Conservation (phyloP, 2,797 vertebrate genomes). For the Streptopelia turtur region DNA sequence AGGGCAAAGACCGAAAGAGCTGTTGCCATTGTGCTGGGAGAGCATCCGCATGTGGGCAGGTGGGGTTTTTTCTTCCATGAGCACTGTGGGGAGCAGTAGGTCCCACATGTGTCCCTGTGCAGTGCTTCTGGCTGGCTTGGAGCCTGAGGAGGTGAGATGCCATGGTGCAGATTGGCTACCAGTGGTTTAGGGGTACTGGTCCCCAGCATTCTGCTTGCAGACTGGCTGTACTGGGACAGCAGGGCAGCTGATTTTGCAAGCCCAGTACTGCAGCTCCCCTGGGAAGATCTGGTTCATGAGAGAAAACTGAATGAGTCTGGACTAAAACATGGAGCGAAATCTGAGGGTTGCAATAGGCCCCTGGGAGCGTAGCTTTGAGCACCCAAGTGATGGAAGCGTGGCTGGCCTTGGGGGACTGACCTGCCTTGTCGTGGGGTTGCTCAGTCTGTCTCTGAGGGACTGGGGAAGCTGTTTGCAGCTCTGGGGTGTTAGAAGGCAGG, state of each 20-base stretch:
- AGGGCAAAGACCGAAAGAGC: neutral
- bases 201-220: fast-evolving
- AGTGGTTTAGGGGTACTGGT: fast-evolving
- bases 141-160: neutral
- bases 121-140: neutral
- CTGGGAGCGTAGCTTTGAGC: neutral
- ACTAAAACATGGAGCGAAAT: neutral
- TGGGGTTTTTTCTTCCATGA: neutral
- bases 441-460: fast-evolving
- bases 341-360: neutral
- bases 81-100: neutral
- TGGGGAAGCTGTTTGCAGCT: neutral
- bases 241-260: neutral
- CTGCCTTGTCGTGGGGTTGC: neutral
- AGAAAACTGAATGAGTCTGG: neutral
- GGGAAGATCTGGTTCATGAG: neutral
- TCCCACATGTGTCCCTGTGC: neutral
- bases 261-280: neutral
- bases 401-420: neutral
- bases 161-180: neutral
- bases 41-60: neutral
- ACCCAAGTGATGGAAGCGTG: neutral
- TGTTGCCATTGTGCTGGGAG: neutral
- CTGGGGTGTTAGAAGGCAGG: neutral
- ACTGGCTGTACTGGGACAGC: neutral